Base-by-base conservation (phyloP, 2,797 vertebrate genomes). In the Vespertilio murinus region DNA sequence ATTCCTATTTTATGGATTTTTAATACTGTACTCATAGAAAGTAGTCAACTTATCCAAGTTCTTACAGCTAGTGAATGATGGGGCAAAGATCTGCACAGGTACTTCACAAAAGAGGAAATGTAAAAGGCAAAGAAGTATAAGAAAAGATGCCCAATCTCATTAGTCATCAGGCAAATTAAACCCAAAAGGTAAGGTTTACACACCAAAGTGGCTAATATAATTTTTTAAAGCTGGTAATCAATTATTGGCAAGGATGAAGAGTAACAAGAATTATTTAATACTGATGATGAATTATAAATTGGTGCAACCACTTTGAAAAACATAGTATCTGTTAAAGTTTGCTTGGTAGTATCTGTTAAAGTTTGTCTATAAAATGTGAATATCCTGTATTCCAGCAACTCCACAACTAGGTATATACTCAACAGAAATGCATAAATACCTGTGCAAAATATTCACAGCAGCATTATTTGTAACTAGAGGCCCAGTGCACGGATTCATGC, bases 1-100 rank as follows among this genome's bases (percentile, higher is more conserved):
- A 79, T 86, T 70, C 25, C 38, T 52, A 56, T 85, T 79, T 49
- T 71, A 69, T 20, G 35, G 23, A 77, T 65, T 90, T 90, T 70
- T 79, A 88, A 92, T 52, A 67, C 23, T 52, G 9, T 74, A 83
- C 33, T 90, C 33, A 86, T 90, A 86, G n/a, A 89, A 61, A 81
- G 30, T 33, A 38, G 30, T 30, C 85, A 54, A 84, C 38, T 70
- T 45, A 42, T 25, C 40, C 73, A 88, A 69, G 33, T 74, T 88
- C 71, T 71, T 59, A 79, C 5, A 64, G n/a, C 33, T 54, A 80
- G 56, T 69, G 35, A 84, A 69, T 33, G 33, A 84, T 28, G 1
- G 54, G 23, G 40, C 67, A 49, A 85, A 40, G 40, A 69, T 61
- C 13, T 59, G 25, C 75, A 82, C 23, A 47, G 33, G 49, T 11